Percentiles rank a stretch among this genome's conserved stretches.
phyloP scores from a whole-genome alignment of 2,113 vertebrate species.

The Balaeniceps rex region DNA sequence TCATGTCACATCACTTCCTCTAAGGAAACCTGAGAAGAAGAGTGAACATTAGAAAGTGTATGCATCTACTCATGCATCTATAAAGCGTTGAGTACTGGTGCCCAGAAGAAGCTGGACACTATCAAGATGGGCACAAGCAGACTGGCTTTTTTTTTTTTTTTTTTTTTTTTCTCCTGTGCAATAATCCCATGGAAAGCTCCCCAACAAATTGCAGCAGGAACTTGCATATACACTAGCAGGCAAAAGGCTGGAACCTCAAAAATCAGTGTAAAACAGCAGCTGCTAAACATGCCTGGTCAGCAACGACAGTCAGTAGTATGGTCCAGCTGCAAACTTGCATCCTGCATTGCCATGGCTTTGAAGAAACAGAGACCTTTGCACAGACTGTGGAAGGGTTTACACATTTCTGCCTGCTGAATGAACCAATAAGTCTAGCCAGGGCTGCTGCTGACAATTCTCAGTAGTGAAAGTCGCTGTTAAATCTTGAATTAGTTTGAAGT shows the following conservation, averaged over 20 bases:
- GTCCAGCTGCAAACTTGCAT: neutral
- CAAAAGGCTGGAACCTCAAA: neutral
- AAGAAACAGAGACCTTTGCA: neutral
- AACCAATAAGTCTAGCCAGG: neutral
- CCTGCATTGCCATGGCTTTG: neutral
- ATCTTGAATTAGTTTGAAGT: slow-evolving; percentile 1
- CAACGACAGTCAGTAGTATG: neutral
- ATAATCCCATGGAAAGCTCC: neutral
- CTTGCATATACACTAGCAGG: neutral
- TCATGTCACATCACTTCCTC: neutral
- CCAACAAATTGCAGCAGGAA: neutral
- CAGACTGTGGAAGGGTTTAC: neutral
- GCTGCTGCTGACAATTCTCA: neutral
- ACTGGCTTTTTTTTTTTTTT: neutral
- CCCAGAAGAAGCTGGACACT: neutral
- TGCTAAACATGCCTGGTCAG: neutral
- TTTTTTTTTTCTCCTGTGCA: neutral
- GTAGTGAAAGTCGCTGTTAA: neutral
- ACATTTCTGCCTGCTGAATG: neutral
- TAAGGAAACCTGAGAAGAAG: neutral
- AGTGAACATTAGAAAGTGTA: neutral
- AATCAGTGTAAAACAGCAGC: neutral
- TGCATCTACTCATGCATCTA: neutral
- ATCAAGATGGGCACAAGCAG: neutral
- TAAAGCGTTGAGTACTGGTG: rapidly evolving